A percentile compares a stretch with the other conserved stretches of the same genome.
These are phyloP conservation scores for Holacanthus passer DNA, from an alignment of 2,113 vertebrate species.

Conservation along the genomic window DNA sequence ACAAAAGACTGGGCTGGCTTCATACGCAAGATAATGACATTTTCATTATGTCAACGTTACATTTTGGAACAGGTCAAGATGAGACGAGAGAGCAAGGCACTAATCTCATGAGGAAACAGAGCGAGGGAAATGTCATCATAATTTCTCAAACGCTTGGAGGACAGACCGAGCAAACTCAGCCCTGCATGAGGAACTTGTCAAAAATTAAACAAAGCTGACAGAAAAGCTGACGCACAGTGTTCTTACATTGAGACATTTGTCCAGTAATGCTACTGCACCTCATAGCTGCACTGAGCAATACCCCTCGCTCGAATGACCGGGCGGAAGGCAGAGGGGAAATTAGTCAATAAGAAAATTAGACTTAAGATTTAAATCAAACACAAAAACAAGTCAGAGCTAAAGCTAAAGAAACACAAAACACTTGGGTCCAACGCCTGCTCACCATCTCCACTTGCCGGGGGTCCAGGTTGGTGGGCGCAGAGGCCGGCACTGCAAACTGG, in stretches of 20 bases:
- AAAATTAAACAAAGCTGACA: not conserved
- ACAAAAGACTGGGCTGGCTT: not conserved
- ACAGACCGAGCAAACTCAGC: not conserved
- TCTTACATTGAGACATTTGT: not conserved
- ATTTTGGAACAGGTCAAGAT: conserved; percentile 33
- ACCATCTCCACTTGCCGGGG: conserved; percentile 97
- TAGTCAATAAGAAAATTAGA: not conserved
- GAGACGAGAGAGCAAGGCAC: conserved; percentile 17
- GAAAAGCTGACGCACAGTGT: not conserved
- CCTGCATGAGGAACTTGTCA: conserved; percentile 14
- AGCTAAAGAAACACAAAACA: conserved; percentile 7
- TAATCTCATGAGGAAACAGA: conserved; percentile 58
- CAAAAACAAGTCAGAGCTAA: not conserved
- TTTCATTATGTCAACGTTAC: conserved; percentile 37
- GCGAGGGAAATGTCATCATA: conserved; percentile 62
- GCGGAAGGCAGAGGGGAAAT: not conserved
- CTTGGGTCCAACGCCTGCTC: conserved; percentile 65
- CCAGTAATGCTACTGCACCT: not conserved
- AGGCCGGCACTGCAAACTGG: conserved; percentile 91
- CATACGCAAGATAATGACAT: conserved; percentile 29
- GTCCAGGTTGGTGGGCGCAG: conserved; percentile 91
- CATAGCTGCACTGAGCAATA: not conserved
- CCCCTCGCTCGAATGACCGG: not conserved
- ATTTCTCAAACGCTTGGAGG: conserved; percentile 52
- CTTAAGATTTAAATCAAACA: not conserved